phyloP scores from a whole-genome alignment of 2,888 invertebrate genomes.

The Bruchidius siliquastri region DNA sequence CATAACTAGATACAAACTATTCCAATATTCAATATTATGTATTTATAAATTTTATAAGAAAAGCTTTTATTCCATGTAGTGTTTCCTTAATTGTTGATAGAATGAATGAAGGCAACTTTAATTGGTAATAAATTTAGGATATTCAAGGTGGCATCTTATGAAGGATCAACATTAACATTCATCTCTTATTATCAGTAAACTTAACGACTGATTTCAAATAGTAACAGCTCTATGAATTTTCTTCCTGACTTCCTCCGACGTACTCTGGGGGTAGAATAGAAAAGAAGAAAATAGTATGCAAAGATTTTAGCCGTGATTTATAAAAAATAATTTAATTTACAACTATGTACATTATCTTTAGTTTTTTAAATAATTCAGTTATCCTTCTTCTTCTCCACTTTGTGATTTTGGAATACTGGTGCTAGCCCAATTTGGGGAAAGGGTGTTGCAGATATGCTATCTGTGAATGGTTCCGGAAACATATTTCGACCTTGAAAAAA shows the following conservation, averaged over 20 bases:
- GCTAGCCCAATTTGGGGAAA: background rate
- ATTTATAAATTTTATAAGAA: no score
- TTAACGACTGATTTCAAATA: no score
- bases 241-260: background rate
- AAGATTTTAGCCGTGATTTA: background rate
- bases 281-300: background rate
- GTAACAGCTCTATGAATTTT: no score
- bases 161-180: no score
- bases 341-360: background rate
- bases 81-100: no score
- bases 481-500: background rate
- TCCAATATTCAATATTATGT: no score
- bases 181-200: no score
- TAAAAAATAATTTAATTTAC: background rate
- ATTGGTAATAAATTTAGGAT: no score
- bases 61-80: no score
- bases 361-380: background rate
- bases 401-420: background rate
- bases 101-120: no score
- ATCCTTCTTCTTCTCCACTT: background rate
- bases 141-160: no score
- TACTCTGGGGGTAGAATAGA: background rate
- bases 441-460: background rate
- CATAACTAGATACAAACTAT: no score
- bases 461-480: background rate